Percentiles rank a stretch among this genome's conserved stretches.
Evolutionary conservation across 2,888 invertebrate species (phyloP).

Genomic region (Autographa pulchrina): DNA sequence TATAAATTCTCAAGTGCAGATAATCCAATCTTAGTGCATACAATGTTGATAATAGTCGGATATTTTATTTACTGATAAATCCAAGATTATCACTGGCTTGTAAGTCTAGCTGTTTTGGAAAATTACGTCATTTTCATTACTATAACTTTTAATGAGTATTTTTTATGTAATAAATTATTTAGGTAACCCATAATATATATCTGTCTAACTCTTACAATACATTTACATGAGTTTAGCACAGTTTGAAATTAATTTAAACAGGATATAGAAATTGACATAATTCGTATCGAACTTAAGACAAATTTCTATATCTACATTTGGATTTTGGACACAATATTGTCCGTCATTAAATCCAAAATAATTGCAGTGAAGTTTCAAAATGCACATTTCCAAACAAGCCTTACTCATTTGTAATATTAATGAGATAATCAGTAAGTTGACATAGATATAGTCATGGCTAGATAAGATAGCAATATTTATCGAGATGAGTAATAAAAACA

Average conservation of each 20-base stretch:
- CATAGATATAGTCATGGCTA: conserved; percentile 41
- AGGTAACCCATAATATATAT: too few relatives aligned
- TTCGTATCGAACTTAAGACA: too few relatives aligned
- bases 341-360: too few relatives aligned
- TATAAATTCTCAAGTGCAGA: conserved; percentile 16
- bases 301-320: too few relatives aligned
- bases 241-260: too few relatives aligned
- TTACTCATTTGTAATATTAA: conserved; percentile 12
- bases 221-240: too few relatives aligned
- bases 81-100: conserved; percentile 55
- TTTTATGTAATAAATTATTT: too few relatives aligned
- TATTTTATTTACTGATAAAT: conserved; percentile 56
- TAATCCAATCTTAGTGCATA: conserved; percentile 15
- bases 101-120: conserved; percentile 42
- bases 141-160: background rate
- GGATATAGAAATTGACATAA: too few relatives aligned
- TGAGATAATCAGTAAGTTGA: conserved; percentile 25
- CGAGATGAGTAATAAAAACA: conserved; percentile 66
- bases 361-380: too few relatives aligned
- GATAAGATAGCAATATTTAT: conserved; percentile 70
- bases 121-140: conserved; percentile 11
- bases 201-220: too few relatives aligned
- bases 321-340: too few relatives aligned
- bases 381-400: conserved; percentile 5
- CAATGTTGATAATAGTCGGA: conserved; percentile 9